Evolutionary conservation across 2,113 vertebrate species (phyloP).

Genomic region (Microcebus griseorufus): DNA sequence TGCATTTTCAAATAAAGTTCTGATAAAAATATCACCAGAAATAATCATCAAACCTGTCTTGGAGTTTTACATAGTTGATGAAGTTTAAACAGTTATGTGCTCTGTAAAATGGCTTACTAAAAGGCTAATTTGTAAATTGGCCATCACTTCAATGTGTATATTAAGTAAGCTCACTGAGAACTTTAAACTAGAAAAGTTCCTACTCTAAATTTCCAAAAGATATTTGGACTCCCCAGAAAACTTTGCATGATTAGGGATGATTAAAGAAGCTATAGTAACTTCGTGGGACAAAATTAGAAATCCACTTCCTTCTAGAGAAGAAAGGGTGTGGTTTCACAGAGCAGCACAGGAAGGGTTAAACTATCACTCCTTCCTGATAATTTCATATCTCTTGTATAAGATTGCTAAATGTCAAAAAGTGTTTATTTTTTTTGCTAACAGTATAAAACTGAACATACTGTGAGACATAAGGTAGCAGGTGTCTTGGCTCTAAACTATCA

Average conservation of each 20-base stretch:
- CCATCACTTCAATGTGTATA: background rate
- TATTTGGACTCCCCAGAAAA: background rate
- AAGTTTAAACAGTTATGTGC: constrained; percentile 44
- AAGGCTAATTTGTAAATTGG: background rate
- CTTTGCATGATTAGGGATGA: background rate
- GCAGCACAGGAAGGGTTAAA: constrained; percentile 84
- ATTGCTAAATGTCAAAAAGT: constrained; percentile 90
- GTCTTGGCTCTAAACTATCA: constrained; percentile 89
- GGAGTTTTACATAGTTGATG: constrained; percentile 36
- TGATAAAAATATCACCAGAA: constrained; percentile 41
- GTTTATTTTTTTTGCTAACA: constrained; percentile 85
- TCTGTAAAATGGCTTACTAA: constrained; percentile 9
- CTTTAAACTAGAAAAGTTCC: constrained; percentile 29
- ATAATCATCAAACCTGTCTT: background rate
- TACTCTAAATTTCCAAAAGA: background rate
- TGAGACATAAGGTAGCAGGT: constrained; percentile 92
- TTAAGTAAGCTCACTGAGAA: background rate
- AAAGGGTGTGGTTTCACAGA: constrained; percentile 76
- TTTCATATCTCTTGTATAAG: constrained; percentile 86
- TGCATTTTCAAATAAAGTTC: constrained; percentile 19
- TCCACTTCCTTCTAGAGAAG: constrained; percentile 53
- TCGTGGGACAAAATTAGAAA: constrained; percentile 28
- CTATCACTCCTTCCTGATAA: constrained; percentile 83
- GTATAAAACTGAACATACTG: constrained; percentile 91
- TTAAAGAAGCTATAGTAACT: background rate